Conservation (phyloP, 2,888 invertebrate genomes). For the Cosmia pyralina region DNA sequence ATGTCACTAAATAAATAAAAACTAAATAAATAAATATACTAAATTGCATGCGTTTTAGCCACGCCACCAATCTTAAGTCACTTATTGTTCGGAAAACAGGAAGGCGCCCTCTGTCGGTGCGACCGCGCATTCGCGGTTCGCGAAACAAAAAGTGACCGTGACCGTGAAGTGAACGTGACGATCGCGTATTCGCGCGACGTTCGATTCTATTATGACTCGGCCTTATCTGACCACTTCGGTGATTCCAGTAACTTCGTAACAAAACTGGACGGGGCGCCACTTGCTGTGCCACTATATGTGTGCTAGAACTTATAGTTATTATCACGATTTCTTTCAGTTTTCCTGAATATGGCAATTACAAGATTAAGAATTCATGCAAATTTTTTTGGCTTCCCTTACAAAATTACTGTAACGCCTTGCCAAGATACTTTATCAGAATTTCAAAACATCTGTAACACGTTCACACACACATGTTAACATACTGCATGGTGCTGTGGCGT, state of each 20-base stretch:
- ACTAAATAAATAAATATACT: no score
- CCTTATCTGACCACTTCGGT: background rate
- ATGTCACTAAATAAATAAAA: no score
- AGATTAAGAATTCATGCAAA: background rate
- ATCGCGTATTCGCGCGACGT: background rate
- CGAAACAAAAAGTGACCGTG: background rate
- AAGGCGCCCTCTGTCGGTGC: background rate
- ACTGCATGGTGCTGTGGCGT: conserved; percentile 68
- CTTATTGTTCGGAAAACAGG: no score
- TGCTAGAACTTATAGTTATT: background rate
- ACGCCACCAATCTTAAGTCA: no score
- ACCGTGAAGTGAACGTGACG: background rate
- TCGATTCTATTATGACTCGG: background rate
- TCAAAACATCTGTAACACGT: conserved; percentile 36
- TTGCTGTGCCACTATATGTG: background rate
- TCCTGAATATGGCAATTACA: background rate
- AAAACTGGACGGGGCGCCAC: background rate
- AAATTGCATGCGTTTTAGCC: no score
- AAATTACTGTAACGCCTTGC: conserved; percentile 26
- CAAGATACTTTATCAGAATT: conserved; percentile 24
- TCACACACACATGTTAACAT: conserved; percentile 53
- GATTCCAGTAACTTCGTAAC: background rate
- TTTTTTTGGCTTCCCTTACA: background rate
- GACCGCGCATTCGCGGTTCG: background rate
- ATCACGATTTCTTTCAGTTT: background rate